phyloP scores from a whole-genome alignment of 2,888 invertebrate species.

The Drosophila paracracens region DNA sequence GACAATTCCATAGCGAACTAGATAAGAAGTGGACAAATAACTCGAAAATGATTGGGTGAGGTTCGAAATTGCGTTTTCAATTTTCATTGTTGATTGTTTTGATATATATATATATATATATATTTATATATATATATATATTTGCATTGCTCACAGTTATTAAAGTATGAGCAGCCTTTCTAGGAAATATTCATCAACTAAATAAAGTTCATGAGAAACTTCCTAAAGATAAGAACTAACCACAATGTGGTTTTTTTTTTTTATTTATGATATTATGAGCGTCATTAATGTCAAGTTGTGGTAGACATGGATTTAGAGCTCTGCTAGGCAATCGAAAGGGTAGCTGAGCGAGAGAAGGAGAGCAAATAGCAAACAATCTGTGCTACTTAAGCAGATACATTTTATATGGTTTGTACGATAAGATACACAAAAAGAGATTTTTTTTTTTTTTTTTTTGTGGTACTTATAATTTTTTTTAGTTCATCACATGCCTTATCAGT shows the following conservation, averaged over 20 bases:
- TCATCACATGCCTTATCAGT: neutral
- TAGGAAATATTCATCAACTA: neutral
- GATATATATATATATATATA: too few species aligned
- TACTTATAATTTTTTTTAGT: neutral
- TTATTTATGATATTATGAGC: neutral
- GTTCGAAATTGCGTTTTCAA: constrained; percentile 36
- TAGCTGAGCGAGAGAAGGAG: neutral
- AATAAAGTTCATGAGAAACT: neutral
- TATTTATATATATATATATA: neutral
- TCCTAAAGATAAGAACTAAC: neutral
- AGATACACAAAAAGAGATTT: neutral
- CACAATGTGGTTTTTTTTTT: neutral
- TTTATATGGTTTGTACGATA: neutral
- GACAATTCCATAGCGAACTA: neutral
- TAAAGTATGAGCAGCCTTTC: neutral
- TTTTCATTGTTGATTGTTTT: constrained; percentile 4
- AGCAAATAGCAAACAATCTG: neutral
- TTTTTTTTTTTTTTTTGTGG: neutral
- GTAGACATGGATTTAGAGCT: neutral
- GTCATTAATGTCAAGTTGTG: neutral
- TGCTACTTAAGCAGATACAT: neutral
- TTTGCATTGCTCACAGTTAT: neutral
- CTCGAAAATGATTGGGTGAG: constrained; percentile 34
- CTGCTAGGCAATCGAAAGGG: neutral
- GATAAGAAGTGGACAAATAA: constrained; percentile 22